Evolutionary conservation across 2,113 vertebrate species (phyloP).

Genomic region (Dromaius novaehollandiae): DNA sequence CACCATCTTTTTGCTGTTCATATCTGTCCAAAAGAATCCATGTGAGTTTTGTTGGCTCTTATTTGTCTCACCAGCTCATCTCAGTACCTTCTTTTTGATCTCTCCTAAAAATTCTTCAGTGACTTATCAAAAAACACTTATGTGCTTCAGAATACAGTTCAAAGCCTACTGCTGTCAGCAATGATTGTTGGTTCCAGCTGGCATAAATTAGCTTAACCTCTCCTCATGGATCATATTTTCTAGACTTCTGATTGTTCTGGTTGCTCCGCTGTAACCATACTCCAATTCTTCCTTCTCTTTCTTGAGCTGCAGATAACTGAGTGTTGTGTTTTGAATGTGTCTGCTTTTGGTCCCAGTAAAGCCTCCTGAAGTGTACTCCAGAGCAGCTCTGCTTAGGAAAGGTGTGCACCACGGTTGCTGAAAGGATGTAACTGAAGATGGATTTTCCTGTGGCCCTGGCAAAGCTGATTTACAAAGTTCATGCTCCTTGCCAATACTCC

Average conservation of each 20-base stretch:
- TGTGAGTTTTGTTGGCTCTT: not conserved
- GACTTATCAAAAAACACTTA: not conserved
- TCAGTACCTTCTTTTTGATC: not conserved
- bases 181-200: not conserved
- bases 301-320: not conserved
- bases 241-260: not conserved
- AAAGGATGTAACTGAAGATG: not conserved
- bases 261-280: not conserved
- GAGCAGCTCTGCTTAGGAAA: not conserved
- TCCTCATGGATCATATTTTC: not conserved
- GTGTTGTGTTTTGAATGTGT: not conserved
- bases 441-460: not conserved
- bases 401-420: not conserved
- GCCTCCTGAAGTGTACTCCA: not conserved
- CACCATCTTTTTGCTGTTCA: not conserved
- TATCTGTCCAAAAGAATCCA: not conserved
- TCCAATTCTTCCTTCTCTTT: not conserved
- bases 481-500: not conserved
- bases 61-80: not conserved
- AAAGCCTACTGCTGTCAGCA: not conserved
- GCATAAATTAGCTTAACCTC: not conserved
- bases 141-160: not conserved
- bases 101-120: not conserved
- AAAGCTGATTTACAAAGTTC: not conserved
- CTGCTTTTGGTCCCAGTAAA: not conserved